Conservation (phyloP, 2,888 invertebrate species). For the Harpagoxenus sublaevis region DNA sequence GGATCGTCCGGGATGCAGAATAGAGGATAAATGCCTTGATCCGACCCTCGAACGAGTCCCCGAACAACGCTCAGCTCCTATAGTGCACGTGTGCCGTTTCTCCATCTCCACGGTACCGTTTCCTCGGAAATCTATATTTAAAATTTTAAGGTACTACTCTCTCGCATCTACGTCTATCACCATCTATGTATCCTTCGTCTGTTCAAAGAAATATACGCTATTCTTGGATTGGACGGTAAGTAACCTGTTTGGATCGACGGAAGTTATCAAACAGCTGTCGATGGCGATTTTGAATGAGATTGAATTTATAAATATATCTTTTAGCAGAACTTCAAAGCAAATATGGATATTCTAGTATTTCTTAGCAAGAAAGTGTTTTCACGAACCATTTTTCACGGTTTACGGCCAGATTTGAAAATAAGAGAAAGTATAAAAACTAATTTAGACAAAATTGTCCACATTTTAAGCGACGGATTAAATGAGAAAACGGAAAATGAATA, state of each 20-base stretch:
- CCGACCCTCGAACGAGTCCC: conserved; percentile 64
- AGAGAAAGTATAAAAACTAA: background rate
- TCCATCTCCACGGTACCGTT: conserved; percentile 6
- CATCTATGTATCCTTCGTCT: background rate
- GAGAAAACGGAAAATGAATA: conserved; percentile 68
- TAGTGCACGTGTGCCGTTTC: conserved; percentile 57
- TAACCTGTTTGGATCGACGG: background rate
- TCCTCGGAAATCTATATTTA: conserved; percentile 63
- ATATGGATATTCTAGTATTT: background rate
- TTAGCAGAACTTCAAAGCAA: background rate
- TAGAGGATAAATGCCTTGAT: conserved; percentile 70
- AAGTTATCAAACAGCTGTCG: background rate
- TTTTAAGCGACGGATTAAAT: conserved; percentile 59
- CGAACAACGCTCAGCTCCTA: conserved; percentile 56
- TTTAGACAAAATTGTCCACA: background rate
- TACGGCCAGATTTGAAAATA: background rate
- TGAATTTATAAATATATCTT: conserved; percentile 1
- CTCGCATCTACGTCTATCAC: background rate
- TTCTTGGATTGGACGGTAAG: conserved; percentile 5
- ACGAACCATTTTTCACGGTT: background rate
- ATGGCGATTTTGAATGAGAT: background rate
- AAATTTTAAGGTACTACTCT: conserved; percentile 59
- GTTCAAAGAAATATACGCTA: conserved; percentile 1
- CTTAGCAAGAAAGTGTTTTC: background rate
- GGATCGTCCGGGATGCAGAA: conserved; percentile 53